Base-by-base conservation (phyloP, 2,797 vertebrate species). In the Coendou prehensilis region DNA sequence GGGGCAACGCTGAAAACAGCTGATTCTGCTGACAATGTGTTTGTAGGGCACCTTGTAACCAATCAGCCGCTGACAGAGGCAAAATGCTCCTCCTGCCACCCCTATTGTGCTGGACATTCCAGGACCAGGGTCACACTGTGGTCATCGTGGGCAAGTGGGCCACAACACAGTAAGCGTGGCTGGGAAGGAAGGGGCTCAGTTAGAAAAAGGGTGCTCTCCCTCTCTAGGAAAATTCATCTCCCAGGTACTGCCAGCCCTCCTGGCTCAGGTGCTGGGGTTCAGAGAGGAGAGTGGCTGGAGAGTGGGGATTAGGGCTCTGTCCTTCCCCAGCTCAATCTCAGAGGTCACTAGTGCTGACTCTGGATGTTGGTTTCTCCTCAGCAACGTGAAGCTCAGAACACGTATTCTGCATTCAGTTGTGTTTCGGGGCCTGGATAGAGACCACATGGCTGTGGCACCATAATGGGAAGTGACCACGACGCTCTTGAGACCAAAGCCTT, bases 31-130 rank as follows among this genome's bases (percentile, higher is more conserved):
- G 98, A 99, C 99, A 98, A 98, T 98, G 99, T 98, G 98, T 98
- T 99, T 98, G 99, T 98, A 98, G 99, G 99, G 99, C 98, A 99
- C 98, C 99, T 99, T 99, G 99, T 99, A 99, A 99, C 99, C 98
- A 99, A 99, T 99, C 98, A 98, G 98, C 97, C 96, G 97, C 96
- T 98, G 99, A 99, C 99, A 98, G 98, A 98, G 98, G 97, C 98
- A 97, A 98, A 98, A 97, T 97, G 98, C 98, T 98, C 98, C 97
- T 97, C 93, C 98, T 33, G 97, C 96, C 98, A 97, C 96, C 93
- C 56, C 98, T 97, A 98, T 98, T 98, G 98, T 98, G 97, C 50
- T 41, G 98, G 98, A 99, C 99, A 99, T 99, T 99, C 98, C 98
- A 98, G 98, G 98, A 89, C 96, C 97, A 99, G 99, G 99, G 99